Evolutionary conservation across 1,140 invertebrate genomes (phyloP), one percentile per base, ranked within the genome.

Genomic region (Glomeris maerens): DNA sequence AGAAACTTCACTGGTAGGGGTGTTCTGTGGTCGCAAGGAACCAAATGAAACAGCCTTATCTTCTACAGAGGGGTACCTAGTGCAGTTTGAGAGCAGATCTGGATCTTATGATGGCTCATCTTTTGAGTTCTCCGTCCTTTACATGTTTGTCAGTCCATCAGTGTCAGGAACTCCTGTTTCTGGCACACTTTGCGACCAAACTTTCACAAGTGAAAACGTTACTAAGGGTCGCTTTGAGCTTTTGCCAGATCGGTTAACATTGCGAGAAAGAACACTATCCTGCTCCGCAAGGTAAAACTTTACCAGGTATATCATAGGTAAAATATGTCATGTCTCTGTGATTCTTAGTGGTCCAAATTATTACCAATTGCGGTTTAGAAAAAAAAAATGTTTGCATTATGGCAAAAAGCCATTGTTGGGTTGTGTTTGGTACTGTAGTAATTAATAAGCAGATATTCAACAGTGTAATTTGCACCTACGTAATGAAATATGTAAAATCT

Each of bases 91-190:
- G n/a, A 49, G 47, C 27, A 49, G 27, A 23, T 3, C 66, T 73
- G 69, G 72, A 56, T 54, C 54, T 10, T 60, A 55, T 26, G 55
- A 60, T 36, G 38, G 62, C 74, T 80, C 78, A 21, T 88, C 85
- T 0, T 66, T 91, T 0, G 89, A 90, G 62, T 90, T 88, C 62
- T 89, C 85, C 84, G 84, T 84, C 0, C 84, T 89, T 64, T 91
- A 89, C 57, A 84, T 89, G 59, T 91, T 90, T 67, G 89, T 90
- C 66, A 89, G 89, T 62, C 85, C 86, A 50, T 88, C 83, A 0
- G 75, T 79, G 26, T 83, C 81, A 51, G 86, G 86, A 0, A 81
- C 83, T 48, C 78, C 81, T 0, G 78, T 89, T 0, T 72, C 74
- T 0, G 80, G 78, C 22, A 87, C 83, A 0, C 75, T 79, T 5